Evolutionary conservation across 2,113 vertebrate species (phyloP), one percentile per base, ranked within the genome.

Genomic region (Desmodus rotundus): DNA sequence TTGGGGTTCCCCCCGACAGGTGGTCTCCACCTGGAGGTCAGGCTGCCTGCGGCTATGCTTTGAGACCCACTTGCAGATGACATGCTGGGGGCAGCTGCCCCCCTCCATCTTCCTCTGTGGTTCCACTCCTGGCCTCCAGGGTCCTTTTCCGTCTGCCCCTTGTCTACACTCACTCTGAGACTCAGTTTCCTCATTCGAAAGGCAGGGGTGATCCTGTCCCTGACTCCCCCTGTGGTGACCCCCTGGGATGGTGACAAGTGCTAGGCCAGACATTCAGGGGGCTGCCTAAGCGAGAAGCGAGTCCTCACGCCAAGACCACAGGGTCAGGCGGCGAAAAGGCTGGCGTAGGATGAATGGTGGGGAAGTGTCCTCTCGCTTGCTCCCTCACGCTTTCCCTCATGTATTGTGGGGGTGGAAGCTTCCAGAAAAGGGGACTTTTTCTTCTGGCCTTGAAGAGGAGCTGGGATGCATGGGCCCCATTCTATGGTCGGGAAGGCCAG

Each of bases 101-200:
- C 28, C 33, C 0, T 5, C 28, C 73, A 17, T 61, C 73, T 68
- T 26, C 10, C 81, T n/a, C 14, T 11, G 13, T 1, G 61, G 61
- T 11, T n/a, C 67, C 26, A 0, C 41, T 3, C 26, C 33, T 0
- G 5, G 16, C 28, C 13, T 91, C 47, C 41, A 9, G 17, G 1
- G 36, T 22, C 50, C 87, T 54, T 3, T 1, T 2, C 38, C 11
- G 45, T 28, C 17, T 2, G 19, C 9, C 6, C 67, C 7, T 8
- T 2, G 0, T 38, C 20, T 20, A 0, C 9, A 1, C n/a, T 33
- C 11, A 0, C 28, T 5, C 63, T 16, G 50, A 63, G 38, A 28
- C 56, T 86, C 87, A 1, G 38, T 19, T 50, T 78, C 45, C 83
- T 45, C 16, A 3, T 43, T 54, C 2, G 0, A 2, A 0, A 36